Base-by-base conservation (phyloP, 2,797 vertebrate genomes). In the Oreochromis grahami region DNA sequence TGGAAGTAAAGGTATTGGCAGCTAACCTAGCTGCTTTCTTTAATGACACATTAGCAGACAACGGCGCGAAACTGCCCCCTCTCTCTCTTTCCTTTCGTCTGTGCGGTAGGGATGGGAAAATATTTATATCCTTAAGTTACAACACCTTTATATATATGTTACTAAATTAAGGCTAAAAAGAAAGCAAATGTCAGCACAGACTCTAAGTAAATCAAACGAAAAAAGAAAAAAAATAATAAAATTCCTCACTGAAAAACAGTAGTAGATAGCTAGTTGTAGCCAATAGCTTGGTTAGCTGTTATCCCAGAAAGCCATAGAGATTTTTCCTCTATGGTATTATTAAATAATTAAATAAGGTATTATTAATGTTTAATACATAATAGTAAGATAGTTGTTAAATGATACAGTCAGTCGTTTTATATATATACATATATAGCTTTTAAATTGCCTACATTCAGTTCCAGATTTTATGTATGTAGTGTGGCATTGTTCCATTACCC, bases 1-100 rank as follows among this genome's bases (percentile, higher is more conserved):
- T 70, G 52, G 7, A 34, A 32, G 3, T 12, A 19, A 48, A n/a
- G 3, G 26, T 17, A 1, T 3, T 50, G 24, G 14, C 14, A 43
- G 36, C 48, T 58, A 70, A 7, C 51, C 9, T 38, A 29, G 17
- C 21, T 60, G 4, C 68, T 74, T 29, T 4, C 55, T 51, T 4
- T 70, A 21, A 8, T 24, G 6, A 53, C 15, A 8, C n/a, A 5
- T 36, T 2, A 24, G 24, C 12, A n/a, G 10, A 76, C 68, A 74
- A n/a, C 10, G 79, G 88, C 91, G 87, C 87, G 82, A 92, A 91
- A 84, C 68, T 70, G 10, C 15, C 29, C 17, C 12, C 13, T 8
- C 74, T 24, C 13, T 32, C 52, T 12, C 24, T 12, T 45, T 58
- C 2, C 45, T 53, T 38, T 68, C 45, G 10, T 43, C 41, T 84